Base-by-base conservation (phyloP, 2,797 vertebrate genomes). In the Dendrocincla tyrannina region DNA sequence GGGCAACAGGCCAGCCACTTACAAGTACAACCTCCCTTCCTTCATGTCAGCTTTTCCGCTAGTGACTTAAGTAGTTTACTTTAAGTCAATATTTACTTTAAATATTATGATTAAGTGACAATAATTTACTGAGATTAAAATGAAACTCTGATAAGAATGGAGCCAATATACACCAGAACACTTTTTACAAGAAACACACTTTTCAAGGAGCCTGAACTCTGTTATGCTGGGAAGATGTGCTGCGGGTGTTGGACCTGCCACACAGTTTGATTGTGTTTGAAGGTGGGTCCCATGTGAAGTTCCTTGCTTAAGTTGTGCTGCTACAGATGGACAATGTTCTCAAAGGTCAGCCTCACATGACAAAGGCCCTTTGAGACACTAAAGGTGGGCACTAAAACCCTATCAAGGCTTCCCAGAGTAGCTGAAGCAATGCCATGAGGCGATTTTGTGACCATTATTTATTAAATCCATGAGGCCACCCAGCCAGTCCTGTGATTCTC, bases 21-120 rank as follows among this genome's bases (percentile, higher is more conserved):
- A 35, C 11, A 76, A 85, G 49, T 13, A 77, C 42, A 85, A 37
- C 39, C 50, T 74, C 85, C 52, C 27, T 91, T 85, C 81, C 86
- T 66, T 89, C 75, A 23, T 81, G 76, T 86, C 79, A 89, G 55
- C n/a, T 93, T 94, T 93, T 85, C 73, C 4, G 1, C 55, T 66
- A 62, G 25, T 5, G 11, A 75, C 87, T 47, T 55, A 55, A 85
- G 39, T 69, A 59, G 75, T 73, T 76, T 67, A 80, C 25, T 73
- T 94, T 89, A 95, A 75, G 85, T 69, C 78, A 88, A 78, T 88
- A 85, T 91, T 96, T 94, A 84, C 89, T 94, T 93, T 75, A 91
- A 94, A 50, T 66, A 73, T 74, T 91, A 80, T 24, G 66, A 91
- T 81, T 72, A 92, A 87, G 62, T 89, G 69, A 69, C 89, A 92